Conservation (phyloP, 2,888 invertebrate genomes). For the Autographa gamma region DNA sequence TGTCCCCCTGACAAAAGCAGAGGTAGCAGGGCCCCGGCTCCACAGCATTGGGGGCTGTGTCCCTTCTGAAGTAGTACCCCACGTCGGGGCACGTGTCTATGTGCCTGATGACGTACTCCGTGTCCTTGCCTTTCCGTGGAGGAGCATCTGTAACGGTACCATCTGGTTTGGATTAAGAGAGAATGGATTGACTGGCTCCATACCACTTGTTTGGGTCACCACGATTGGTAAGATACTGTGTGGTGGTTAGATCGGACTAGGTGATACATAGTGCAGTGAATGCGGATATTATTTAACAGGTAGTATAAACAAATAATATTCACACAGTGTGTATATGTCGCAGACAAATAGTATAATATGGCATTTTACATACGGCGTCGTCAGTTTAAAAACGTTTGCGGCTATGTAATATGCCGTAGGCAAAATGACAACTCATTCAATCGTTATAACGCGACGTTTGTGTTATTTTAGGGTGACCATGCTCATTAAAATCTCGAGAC, state of each 20-base stretch:
- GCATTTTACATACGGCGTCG: too few relatives aligned
- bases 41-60: conserved; percentile 56
- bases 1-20: conserved; percentile 75
- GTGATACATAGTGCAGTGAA: background rate
- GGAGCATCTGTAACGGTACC: conserved; percentile 59
- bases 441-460: too few relatives aligned
- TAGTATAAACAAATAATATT: too few relatives aligned
- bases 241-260: background rate
- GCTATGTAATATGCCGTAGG: too few relatives aligned
- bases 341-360: too few relatives aligned
- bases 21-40: conserved; percentile 66
- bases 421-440: too few relatives aligned
- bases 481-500: too few relatives aligned
- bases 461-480: too few relatives aligned
- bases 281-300: background rate
- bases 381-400: too few relatives aligned
- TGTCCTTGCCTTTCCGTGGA: conserved; percentile 42
- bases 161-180: conserved; percentile 53
- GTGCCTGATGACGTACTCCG: conserved; percentile 57
- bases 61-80: conserved; percentile 73
- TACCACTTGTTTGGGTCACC: background rate
- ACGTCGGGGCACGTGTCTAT: conserved; percentile 68
- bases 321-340: too few relatives aligned
- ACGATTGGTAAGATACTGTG: background rate
- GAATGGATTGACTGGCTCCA: conserved; percentile 5